Evolutionary conservation across 1,140 invertebrate genomes (phyloP).

Genomic region (Drosophila orena): DNA sequence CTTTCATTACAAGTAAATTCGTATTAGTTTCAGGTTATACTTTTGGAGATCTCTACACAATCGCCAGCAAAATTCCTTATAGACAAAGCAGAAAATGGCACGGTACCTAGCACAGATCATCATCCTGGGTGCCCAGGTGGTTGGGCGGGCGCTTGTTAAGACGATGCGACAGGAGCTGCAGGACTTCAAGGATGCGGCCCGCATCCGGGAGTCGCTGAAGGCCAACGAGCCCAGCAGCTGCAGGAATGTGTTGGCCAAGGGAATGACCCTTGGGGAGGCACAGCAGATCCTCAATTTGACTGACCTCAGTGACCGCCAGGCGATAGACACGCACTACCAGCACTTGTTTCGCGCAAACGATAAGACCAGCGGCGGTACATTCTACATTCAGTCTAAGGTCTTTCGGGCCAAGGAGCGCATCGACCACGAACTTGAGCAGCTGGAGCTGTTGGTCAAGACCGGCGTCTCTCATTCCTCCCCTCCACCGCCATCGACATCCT

Average conservation of each 20-base stretch:
- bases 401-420: constrained; percentile 96
- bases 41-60: constrained; percentile 19
- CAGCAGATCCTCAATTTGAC: constrained; percentile 54
- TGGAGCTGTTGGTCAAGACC: background rate
- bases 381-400: constrained; percentile 98
- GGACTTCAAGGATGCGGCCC: constrained; percentile 49
- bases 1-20: background rate
- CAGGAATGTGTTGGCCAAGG: constrained; percentile 30
- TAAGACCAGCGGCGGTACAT: constrained; percentile 95
- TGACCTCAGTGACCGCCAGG: constrained; percentile 31
- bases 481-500: background rate
- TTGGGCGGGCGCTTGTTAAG: constrained; percentile 59
- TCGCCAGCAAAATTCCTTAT: constrained; percentile 22
- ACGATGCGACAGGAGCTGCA: constrained; percentile 60
- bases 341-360: constrained; percentile 96
- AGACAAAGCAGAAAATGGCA: constrained; percentile 37
- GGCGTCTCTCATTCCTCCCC: background rate
- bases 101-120: constrained; percentile 53
- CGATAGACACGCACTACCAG: constrained; percentile 86
- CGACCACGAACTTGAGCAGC: constrained; percentile 89
- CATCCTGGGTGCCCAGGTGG: constrained; percentile 34
- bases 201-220: constrained; percentile 69
- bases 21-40: constrained; percentile 24
- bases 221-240: background rate
- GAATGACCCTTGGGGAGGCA: constrained; percentile 58